Percentiles rank a stretch among this genome's conserved stretches.
Conservation (phyloP, 1,140 invertebrate species). For the Ceratitis capitata region DNA sequence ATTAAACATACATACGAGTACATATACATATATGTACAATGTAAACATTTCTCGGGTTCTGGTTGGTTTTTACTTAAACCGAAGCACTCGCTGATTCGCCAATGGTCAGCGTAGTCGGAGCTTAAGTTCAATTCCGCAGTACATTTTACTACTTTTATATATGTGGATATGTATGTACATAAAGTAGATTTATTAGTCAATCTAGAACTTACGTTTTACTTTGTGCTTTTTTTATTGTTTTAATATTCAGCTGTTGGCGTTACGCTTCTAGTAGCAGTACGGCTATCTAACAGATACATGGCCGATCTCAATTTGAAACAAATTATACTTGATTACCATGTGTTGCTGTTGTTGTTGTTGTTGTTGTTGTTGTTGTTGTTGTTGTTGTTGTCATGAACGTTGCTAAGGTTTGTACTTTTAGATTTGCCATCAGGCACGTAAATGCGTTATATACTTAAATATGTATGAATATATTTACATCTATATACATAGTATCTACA, state of each 20-base stretch:
- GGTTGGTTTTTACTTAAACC: background rate
- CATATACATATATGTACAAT: too few relatives aligned
- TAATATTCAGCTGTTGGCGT: background rate
- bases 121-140: background rate
- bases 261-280: background rate
- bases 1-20: too few relatives aligned
- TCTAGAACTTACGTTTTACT: background rate
- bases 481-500: background rate
- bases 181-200: background rate
- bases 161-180: too few relatives aligned
- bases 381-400: slow-evolving; percentile 46
- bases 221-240: background rate
- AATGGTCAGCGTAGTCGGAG: background rate
- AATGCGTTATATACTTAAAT: background rate
- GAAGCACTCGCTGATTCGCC: background rate
- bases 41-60: background rate
- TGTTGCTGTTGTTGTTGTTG: slow-evolving; percentile 46
- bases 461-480: too few relatives aligned
- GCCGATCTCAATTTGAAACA: slow-evolving; percentile 59
- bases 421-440: background rate
- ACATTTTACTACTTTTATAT: background rate
- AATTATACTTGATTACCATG: slow-evolving; percentile 64
- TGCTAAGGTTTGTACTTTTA: slow-evolving; percentile 43
- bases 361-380: slow-evolving; percentile 30
- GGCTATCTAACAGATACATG: slow-evolving; percentile 44